Conservation (phyloP, 2,113 vertebrate species). For the Morone chrysops region DNA sequence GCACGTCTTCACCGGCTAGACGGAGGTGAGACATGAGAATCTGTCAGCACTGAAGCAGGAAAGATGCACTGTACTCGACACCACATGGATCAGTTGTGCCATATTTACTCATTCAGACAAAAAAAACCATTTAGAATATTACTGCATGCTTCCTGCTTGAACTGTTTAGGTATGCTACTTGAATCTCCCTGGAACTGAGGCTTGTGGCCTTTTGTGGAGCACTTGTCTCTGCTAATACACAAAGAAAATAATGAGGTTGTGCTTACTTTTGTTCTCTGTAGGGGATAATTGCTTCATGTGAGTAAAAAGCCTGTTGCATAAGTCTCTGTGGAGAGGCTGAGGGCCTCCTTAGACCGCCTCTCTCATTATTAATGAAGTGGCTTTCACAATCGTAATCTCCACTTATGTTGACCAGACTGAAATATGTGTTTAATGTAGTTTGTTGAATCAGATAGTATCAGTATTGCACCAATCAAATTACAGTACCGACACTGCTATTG, state of each 20-base stretch:
- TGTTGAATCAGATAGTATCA: background rate
- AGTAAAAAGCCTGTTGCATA: constrained; percentile 41
- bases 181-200: background rate
- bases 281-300: constrained; percentile 30
- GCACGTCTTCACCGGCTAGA: constrained; percentile 20
- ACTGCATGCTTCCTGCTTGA: background rate
- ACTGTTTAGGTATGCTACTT: background rate
- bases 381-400: constrained; percentile 31
- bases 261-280: constrained; percentile 35
- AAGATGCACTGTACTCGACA: background rate
- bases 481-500: too few species aligned
- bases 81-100: background rate
- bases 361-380: constrained; percentile 57
- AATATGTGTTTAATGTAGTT: constrained; percentile 1
- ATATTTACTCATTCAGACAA: background rate
- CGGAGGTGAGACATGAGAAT: constrained; percentile 19
- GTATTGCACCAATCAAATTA: too few species aligned
- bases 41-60: background rate
- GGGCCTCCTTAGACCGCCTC: constrained; percentile 34
- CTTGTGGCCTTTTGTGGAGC: background rate
- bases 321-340: constrained; percentile 37
- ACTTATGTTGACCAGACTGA: constrained; percentile 29
- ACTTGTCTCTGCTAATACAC: constrained; percentile 23
- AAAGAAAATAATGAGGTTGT: constrained; percentile 45
- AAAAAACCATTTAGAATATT: background rate